Evolutionary conservation across 1,140 invertebrate genomes (phyloP).

Genomic region (Ooceraea biroi): DNA sequence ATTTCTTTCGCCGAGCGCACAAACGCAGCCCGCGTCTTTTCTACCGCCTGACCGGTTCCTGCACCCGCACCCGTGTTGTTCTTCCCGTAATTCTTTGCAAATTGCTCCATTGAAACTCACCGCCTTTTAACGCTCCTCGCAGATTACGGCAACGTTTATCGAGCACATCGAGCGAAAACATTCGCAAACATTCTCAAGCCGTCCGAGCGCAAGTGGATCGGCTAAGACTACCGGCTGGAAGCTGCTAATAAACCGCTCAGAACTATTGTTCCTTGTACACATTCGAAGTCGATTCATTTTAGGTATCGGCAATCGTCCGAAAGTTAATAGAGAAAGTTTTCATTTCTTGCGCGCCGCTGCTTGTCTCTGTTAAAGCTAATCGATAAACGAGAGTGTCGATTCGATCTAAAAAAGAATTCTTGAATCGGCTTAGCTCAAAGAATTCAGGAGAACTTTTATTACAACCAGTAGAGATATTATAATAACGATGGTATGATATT

Average conservation of each 20-base stretch:
- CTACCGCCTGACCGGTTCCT: neutral
- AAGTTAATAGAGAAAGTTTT: constrained; percentile 13
- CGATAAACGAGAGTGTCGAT: neutral
- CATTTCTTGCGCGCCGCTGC: neutral
- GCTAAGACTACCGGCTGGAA: neutral
- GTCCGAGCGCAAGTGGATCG: constrained; percentile 7
- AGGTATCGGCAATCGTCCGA: constrained; percentile 39
- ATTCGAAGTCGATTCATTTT: constrained; percentile 25
- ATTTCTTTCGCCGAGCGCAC: constrained; percentile 57
- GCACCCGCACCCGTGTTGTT: constrained; percentile 27
- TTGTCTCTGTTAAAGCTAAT: constrained; percentile 29
- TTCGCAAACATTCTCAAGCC: constrained; percentile 45
- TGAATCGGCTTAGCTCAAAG: neutral
- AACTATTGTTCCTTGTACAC: constrained; percentile 33
- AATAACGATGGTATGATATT: neutral
- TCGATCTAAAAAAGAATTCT: neutral
- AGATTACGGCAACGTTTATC: constrained; percentile 41
- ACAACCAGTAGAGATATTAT: neutral
- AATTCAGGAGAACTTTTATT: neutral
- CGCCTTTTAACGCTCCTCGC: constrained; percentile 6
- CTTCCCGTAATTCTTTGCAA: constrained; percentile 60
- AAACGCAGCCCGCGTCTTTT: neutral
- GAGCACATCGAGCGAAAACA: constrained; percentile 22
- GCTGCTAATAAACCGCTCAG: neutral
- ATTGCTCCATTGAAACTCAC: constrained; percentile 52